Evolutionary conservation across 2,888 invertebrate genomes (phyloP).

Genomic region (Pachycephus smyrnensis): DNA sequence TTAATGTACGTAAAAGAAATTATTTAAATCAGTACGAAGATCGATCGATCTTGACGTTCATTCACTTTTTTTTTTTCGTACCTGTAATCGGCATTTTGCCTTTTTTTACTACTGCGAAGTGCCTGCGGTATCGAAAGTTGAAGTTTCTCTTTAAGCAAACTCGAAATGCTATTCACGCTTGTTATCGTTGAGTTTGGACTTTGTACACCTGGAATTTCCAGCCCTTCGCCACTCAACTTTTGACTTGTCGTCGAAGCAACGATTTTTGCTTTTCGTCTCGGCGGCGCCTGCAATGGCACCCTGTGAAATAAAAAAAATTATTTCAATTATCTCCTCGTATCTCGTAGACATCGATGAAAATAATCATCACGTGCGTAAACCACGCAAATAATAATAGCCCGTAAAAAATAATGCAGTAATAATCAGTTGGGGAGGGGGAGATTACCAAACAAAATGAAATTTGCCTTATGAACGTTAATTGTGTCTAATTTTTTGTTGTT

Average conservation of each 20-base stretch:
- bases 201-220: slow-evolving; percentile 72
- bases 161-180: slow-evolving; percentile 86
- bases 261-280: slow-evolving; percentile 74
- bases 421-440: no score
- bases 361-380: no score
- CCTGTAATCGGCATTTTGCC: slow-evolving; percentile 64
- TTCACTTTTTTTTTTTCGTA: slow-evolving; percentile 21
- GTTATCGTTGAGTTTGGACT: slow-evolving; percentile 85
- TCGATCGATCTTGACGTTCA: not conserved
- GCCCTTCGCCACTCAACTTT: slow-evolving; percentile 70
- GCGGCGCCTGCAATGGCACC: slow-evolving; percentile 73
- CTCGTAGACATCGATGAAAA: no score
- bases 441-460: no score
- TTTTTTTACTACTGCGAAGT: slow-evolving; percentile 56
- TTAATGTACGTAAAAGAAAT: not conserved
- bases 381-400: no score
- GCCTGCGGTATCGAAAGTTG: slow-evolving; percentile 71
- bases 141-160: slow-evolving; percentile 84
- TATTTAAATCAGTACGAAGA: not conserved
- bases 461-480: no score
- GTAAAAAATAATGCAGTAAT: no score
- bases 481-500: no score
- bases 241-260: slow-evolving; percentile 71
- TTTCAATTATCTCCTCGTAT: not conserved
- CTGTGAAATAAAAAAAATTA: slow-evolving; percentile 60